phyloP scores from a whole-genome alignment of 2,888 invertebrate genomes.

The Latheticus oryzae region DNA sequence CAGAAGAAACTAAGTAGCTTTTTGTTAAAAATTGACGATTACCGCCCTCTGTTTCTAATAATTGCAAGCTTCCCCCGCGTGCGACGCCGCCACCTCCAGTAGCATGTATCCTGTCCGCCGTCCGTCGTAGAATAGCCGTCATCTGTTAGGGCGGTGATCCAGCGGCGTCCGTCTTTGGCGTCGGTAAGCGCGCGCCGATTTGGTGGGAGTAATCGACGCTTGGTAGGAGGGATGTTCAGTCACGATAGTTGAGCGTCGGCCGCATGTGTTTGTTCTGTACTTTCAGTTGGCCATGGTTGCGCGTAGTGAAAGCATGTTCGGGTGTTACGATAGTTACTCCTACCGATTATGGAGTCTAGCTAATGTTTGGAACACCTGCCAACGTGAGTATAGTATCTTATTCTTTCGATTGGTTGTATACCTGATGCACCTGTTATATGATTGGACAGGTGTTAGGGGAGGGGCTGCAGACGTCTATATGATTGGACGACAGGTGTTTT shows the following conservation, averaged over 20 bases:
- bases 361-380: slow-evolving; percentile 81
- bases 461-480: slow-evolving; percentile 14
- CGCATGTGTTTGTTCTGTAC: too few relatives aligned
- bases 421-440: slow-evolving; percentile 1
- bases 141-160: slow-evolving; percentile 60
- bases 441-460: slow-evolving; percentile 13
- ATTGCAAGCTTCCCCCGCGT: not conserved
- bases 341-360: slow-evolving; percentile 82
- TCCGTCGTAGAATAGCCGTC: slow-evolving; percentile 44
- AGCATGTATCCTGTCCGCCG: too few relatives aligned
- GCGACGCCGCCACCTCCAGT: not conserved
- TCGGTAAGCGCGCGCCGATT: slow-evolving; percentile 51
- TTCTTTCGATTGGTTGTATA: slow-evolving; percentile 15
- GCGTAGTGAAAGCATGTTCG: slow-evolving; percentile 82
- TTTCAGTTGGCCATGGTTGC: slow-evolving; percentile 83
- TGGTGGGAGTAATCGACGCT: slow-evolving; percentile 48
- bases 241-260: slow-evolving; percentile 54
- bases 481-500: slow-evolving; percentile 51
- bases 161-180: slow-evolving; percentile 52
- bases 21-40: too few relatives aligned
- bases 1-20: too few relatives aligned
- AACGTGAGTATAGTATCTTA: slow-evolving; percentile 72
- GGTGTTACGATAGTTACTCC: slow-evolving; percentile 81
- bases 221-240: slow-evolving; percentile 48
- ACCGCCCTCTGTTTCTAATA: not conserved